phyloP scores from a whole-genome alignment of 2,888 invertebrate genomes.

The Actias luna region DNA sequence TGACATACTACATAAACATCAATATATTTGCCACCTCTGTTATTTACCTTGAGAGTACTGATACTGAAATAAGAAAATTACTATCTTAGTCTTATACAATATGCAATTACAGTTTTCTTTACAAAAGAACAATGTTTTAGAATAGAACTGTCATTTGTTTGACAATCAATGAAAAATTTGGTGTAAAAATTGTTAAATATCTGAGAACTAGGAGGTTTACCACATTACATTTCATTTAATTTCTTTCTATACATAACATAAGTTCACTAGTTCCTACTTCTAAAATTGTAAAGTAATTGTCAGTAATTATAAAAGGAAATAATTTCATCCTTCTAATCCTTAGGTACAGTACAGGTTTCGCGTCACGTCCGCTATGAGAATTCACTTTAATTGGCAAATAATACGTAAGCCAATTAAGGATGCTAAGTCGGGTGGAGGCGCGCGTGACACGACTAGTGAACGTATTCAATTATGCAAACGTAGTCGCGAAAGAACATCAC shows the following conservation, averaged over 20 bases:
- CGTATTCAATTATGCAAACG: conserved; percentile 80
- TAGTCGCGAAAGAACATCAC: conserved; percentile 67
- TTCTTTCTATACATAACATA: neutral
- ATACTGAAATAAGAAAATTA: neutral
- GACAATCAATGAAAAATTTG: neutral
- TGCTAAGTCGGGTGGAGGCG: conserved; percentile 78
- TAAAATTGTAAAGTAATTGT: neutral
- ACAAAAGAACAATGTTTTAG: neutral
- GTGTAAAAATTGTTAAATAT: neutral
- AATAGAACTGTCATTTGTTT: neutral
- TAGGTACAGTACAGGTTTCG: conserved; percentile 70
- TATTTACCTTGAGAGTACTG: neutral
- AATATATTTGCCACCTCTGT: neutral
- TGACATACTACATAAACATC: neutral
- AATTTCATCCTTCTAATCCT: conserved; percentile 31
- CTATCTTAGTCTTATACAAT: neutral
- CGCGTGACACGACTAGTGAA: conserved; percentile 77
- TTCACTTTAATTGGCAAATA: conserved; percentile 83
- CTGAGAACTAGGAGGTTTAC: neutral
- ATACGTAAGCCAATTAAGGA: conserved; percentile 82
- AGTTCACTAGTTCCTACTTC: neutral
- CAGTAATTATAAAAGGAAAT: conserved; percentile 10
- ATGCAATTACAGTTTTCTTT: neutral
- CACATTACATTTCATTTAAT: neutral
- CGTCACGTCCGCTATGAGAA: conserved; percentile 78